Evolutionary conservation across 2,888 invertebrate species (phyloP).

Genomic region (Andrena praecox): DNA sequence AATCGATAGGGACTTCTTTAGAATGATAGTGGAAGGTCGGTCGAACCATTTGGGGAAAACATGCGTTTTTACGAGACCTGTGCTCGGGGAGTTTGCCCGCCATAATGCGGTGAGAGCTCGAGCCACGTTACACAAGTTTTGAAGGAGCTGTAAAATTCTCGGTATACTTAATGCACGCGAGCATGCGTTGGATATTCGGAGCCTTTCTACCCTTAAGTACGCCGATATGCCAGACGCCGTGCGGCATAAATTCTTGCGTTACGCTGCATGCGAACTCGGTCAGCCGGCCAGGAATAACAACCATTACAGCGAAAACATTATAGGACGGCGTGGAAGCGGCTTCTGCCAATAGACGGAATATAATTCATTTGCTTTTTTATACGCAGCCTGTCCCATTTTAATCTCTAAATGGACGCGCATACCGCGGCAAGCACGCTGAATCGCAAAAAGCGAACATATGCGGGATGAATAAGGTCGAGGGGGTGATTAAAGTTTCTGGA

Average conservation of each 20-base stretch:
- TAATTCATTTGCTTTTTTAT: constrained; percentile 7
- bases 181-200: not conserved
- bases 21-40: constrained; percentile 48
- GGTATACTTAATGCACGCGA: not conserved
- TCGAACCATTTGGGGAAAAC: constrained; percentile 35
- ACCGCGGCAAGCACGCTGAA: not conserved
- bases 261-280: not conserved
- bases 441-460: not conserved
- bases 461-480: not conserved
- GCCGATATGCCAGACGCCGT: constrained; percentile 11
- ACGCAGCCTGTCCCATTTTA: not conserved
- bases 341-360: not conserved
- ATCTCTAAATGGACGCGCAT: constrained; percentile 1
- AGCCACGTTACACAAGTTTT: not conserved
- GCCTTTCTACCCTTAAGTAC: not conserved
- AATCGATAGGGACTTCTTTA: constrained; percentile 64
- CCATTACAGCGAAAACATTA: not conserved
- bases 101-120: constrained; percentile 14
- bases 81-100: not conserved
- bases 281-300: not conserved
- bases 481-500: not conserved
- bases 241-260: not conserved
- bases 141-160: constrained; percentile 14
- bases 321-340: not conserved
- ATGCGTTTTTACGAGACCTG: constrained; percentile 15